Percentiles rank a stretch among this genome's conserved stretches.
Evolutionary conservation across 2,797 vertebrate species (phyloP).

Genomic region (Valencia hispanica): DNA sequence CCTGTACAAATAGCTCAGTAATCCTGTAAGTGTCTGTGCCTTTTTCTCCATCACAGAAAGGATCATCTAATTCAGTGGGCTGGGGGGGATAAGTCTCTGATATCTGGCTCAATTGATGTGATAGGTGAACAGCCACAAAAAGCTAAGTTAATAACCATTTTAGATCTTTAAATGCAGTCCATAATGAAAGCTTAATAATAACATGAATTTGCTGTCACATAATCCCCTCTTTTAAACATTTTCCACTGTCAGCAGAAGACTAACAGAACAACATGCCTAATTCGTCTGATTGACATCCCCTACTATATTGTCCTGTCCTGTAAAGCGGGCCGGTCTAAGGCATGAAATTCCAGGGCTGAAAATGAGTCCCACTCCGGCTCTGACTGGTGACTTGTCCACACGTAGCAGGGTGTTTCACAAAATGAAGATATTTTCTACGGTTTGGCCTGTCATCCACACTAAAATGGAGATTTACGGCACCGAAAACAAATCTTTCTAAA

Average conservation of each 20-base stretch:
- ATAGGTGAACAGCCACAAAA: conserved; percentile 73
- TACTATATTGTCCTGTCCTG: conserved; percentile 56
- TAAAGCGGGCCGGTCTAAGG: too few relatives aligned
- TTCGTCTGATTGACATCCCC: conserved; percentile 73
- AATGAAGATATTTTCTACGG: too few relatives aligned
- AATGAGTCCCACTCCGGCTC: too few relatives aligned
- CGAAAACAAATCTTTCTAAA: too few relatives aligned
- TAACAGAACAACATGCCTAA: conserved; percentile 73
- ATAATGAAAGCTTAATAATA: conserved; percentile 83
- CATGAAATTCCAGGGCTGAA: too few relatives aligned
- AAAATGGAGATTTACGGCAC: too few relatives aligned
- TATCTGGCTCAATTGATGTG: conserved; percentile 77
- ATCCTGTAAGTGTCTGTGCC: background rate
- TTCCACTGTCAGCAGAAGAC: conserved; percentile 64
- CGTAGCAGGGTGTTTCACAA: too few relatives aligned
- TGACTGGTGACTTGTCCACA: too few relatives aligned
- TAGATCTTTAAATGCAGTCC: conserved; percentile 74
- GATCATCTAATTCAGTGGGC: conserved; percentile 18
- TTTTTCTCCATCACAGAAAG: conserved; percentile 19
- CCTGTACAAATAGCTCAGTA: background rate
- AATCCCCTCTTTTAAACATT: conserved; percentile 78
- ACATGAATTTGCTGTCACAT: conserved; percentile 77
- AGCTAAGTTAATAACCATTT: conserved; percentile 80
- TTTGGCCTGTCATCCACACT: too few relatives aligned
- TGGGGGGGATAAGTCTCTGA: conserved; percentile 41